A percentile compares a stretch with the other conserved stretches of the same genome.
These are phyloP conservation scores for Lepidonotus clava DNA, from an alignment of 2,888 invertebrate genomes.

Conservation along the genomic window DNA sequence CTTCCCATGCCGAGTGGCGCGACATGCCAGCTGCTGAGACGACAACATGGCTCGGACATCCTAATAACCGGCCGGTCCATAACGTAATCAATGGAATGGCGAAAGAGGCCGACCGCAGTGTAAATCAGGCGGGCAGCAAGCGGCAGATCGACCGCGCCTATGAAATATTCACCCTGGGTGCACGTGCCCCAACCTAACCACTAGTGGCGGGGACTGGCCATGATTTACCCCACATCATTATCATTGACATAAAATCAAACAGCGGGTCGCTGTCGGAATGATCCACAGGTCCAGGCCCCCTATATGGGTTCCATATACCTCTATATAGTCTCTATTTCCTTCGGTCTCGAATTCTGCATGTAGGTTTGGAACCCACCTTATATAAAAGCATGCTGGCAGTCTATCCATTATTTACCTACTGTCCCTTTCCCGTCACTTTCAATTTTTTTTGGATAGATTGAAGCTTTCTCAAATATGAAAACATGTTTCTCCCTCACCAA, in stretches of 20 bases:
- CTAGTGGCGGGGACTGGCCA: no score
- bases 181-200: no score
- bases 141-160: background rate
- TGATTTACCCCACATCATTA: constrained; percentile 7
- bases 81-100: background rate
- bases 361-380: no score
- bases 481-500: no score
- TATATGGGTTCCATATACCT: no score
- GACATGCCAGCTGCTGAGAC: constrained; percentile 28
- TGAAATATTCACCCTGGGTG: background rate
- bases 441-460: no score
- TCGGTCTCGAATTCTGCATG: no score
- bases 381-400: no score
- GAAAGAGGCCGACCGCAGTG: background rate
- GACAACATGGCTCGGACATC: constrained; percentile 14
- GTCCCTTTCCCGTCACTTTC: no score
- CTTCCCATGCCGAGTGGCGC: background rate
- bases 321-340: no score
- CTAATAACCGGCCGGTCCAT: background rate
- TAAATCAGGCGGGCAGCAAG: background rate
- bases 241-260: constrained; percentile 12
- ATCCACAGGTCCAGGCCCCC: background rate
- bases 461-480: no score
- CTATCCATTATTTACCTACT: no score
- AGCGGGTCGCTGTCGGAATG: background rate